These are phyloP conservation scores for Drosophila ohnishii DNA, from an alignment of 1,140 invertebrate species.

Conservation along the genomic window DNA sequence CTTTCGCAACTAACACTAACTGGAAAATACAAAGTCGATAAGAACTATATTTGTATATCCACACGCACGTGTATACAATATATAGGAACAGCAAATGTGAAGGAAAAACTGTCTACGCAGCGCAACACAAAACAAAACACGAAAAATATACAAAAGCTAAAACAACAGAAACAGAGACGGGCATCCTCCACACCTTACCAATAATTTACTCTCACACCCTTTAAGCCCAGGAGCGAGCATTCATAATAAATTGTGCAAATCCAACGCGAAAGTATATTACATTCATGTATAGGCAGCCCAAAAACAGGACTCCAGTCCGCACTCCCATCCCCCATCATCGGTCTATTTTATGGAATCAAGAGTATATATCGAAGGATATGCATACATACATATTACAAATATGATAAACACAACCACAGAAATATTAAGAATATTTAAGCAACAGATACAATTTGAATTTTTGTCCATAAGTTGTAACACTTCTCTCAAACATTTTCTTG, in stretches of 20 bases:
- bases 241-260: constrained; percentile 58
- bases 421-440: constrained; percentile 59
- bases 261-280: constrained; percentile 53
- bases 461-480: constrained; percentile 60
- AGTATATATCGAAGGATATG: constrained; percentile 43
- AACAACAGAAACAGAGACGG: constrained; percentile 10
- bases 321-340: constrained; percentile 5
- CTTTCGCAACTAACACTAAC: constrained; percentile 54
- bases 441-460: constrained; percentile 62
- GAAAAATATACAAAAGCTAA: constrained; percentile 36
- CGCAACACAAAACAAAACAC: constrained; percentile 56
- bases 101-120: constrained; percentile 77
- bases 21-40: constrained; percentile 49
- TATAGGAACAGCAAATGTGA: constrained; percentile 76
- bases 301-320: constrained; percentile 7
- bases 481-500: constrained; percentile 67
- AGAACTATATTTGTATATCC: constrained; percentile 64
- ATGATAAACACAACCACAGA: constrained; percentile 61
- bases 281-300: constrained; percentile 56
- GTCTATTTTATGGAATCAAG: constrained; percentile 42
- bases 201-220: constrained; percentile 30
- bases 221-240: constrained; percentile 54
- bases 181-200: constrained; percentile 26
- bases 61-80: constrained; percentile 55
- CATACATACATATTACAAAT: constrained; percentile 59